phyloP scores from a whole-genome alignment of 2,888 invertebrate genomes.

The Buathra laborator region DNA sequence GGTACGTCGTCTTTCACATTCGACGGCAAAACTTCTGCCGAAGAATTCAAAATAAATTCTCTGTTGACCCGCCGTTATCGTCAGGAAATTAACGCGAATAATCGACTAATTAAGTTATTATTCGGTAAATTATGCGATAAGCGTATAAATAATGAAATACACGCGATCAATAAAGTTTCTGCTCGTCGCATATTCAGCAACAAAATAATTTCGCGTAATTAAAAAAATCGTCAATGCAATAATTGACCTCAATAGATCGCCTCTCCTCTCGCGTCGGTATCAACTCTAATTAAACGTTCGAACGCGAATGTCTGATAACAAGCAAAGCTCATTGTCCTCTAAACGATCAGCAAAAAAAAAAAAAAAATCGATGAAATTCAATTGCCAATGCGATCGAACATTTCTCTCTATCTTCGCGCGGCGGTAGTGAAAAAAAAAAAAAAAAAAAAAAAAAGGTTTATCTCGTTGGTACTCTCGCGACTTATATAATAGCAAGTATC shows the following conservation, averaged over 20 bases:
- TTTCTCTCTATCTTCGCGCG: conserved; percentile 4
- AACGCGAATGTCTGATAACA: conserved; percentile 57
- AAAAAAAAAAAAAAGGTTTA: conserved; percentile 30
- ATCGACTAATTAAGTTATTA: no score
- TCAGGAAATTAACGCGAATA: no score
- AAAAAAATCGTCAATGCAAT: conserved; percentile 39
- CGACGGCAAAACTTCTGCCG: background rate
- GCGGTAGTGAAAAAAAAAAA: conserved; percentile 8
- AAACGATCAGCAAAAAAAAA: conserved; percentile 2
- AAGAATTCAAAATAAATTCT: no score
- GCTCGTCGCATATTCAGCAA: no score
- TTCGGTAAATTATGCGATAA: no score
- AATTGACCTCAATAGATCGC: conserved; percentile 58
- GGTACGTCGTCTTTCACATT: background rate
- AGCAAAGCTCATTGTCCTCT: conserved; percentile 4
- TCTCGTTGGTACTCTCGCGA: conserved; percentile 21
- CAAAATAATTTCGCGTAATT: no score
- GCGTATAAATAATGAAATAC: no score
- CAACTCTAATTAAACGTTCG: conserved; percentile 53
- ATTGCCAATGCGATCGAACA: conserved; percentile 33
- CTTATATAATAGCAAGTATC: conserved; percentile 42
- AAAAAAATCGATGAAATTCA: conserved; percentile 29
- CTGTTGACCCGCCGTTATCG: no score
- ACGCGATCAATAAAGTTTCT: no score
- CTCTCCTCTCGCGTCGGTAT: conserved; percentile 30